Base-by-base conservation (phyloP, 2,797 vertebrate species). In the Microchirus variegatus region DNA sequence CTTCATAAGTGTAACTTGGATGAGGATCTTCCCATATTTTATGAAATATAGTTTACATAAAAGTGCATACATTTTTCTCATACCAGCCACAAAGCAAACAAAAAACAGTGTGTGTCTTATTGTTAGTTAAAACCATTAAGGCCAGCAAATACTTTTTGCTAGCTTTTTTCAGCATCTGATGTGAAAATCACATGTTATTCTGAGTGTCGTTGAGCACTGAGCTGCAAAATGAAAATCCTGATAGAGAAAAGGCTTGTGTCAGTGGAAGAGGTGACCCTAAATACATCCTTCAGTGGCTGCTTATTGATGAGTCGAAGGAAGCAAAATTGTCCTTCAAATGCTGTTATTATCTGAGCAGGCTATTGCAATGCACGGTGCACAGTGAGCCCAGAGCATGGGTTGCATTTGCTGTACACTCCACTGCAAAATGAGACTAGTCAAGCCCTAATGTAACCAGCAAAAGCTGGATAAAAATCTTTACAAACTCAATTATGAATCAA, bases 401-500 rank as follows among this genome's bases (percentile, higher is more conserved):
- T 93, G 87, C 91, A 90, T 93, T 91, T 90, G 89, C 90, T 91
- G 87, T 87, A 84, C 87, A 91, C 89, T 91, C 86, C 88, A 86
- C 90, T 93, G 93, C 91, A 93, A 93, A 93, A 92, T 92, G 92
- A 92, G 92, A 92, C 91, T 92, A 91, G 92, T 91, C 88, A 89
- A 91, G 90, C 90, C 90, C 89, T 94, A 94, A 94, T 94, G 92
- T 92, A 93, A 92, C 92, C 90, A 93, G 92, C 92, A 92, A 92
- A 93, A 93, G 92, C 93, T 89, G 88, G 92, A 93, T 93, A 90
- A 91, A 92, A 94, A 93, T 94, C 92, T 90, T 92, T 94, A 93
- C 91, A 93, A 94, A 94, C 89, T 90, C 86, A 94, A 93, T 94
- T 94, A 94, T 90, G 92, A 93, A 94, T 94, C 93, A 94, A 94